Base-by-base conservation (phyloP, 2,113 vertebrate genomes). In the Tenebrosternarchus preto region DNA sequence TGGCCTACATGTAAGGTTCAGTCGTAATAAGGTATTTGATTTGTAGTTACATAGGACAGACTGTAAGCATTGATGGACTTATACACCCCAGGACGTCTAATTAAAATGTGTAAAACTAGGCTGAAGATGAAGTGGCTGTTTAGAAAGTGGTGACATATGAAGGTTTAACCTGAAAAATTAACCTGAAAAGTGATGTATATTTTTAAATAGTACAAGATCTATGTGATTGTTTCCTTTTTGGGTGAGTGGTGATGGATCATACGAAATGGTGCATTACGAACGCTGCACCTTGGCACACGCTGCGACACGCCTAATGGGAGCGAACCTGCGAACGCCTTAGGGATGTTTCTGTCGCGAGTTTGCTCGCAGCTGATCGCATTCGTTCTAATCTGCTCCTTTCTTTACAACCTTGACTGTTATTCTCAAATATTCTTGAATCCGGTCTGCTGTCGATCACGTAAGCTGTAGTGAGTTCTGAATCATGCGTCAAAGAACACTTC, bases 221-320 rank as follows among this genome's bases (percentile, higher is more conserved):
- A 61, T 43, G 55, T 36, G 74, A 22, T 31, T 22, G 68, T 15
- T 29, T 69, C 27, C 39, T 73, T 67, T 73, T 57, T 64, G 69
- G 60, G 66, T 79, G 80, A 80, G 24, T 77, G 74, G 63, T 73
- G 81, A 87, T 82, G 88, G 80, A 83, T 76, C 55, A 84, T 73
- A 43, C 85, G 90, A 91, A 93, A 92, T 93, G 93, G 90, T 93
- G 93, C 93, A 93, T 89, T 91, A 92, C 85, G 86, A 90, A 80
- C 82, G 83, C 90, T 90, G 92, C 93, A 90, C 90, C 90, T 87
- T 90, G 92, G 89, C 92, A 92, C 88, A 89, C 90, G 89, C 90
- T 90, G 91, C 91, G 82, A 89, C 92, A 92, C 89, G 89, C 91
- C 92, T 92, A 87, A 75, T 82, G 84, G 39, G 83, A 77, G 63